phyloP scores from a whole-genome alignment of 2,888 invertebrate species.

The Ferdinandea cuprea region DNA sequence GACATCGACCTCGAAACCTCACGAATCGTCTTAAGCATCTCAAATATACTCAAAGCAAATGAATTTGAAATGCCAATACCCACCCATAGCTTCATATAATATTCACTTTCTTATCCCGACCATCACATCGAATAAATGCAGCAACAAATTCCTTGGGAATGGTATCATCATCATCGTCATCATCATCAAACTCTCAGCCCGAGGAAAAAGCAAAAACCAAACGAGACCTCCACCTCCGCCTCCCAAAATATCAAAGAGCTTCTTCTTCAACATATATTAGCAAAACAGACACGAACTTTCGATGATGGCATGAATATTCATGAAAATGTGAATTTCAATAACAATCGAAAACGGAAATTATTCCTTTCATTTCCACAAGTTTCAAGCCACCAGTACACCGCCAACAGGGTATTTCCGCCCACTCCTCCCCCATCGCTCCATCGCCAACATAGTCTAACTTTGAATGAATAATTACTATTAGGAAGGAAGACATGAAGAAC shows the following conservation, averaged over 20 bases:
- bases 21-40: not conserved
- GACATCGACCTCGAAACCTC: not conserved
- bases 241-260: constrained; percentile 31
- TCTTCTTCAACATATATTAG: constrained; percentile 33
- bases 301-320: constrained; percentile 73
- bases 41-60: constrained; percentile 3
- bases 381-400: constrained; percentile 27
- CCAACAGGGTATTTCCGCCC: not conserved
- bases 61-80: constrained; percentile 5
- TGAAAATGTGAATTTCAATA: constrained; percentile 74
- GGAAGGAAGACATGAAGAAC: constrained; percentile 42
- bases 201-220: not conserved
- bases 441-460: constrained; percentile 60
- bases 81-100: constrained; percentile 16
- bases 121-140: constrained; percentile 1
- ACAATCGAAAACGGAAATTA: constrained; percentile 75
- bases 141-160: constrained; percentile 3
- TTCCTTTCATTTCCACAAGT: constrained; percentile 73
- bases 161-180: constrained; percentile 31
- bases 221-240: too few relatives aligned
- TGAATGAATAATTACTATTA: constrained; percentile 71
- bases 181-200: not conserved
- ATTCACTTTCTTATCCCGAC: constrained; percentile 23
- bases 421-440: too few relatives aligned
- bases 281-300: constrained; percentile 73